Conservation (phyloP, 2,113 vertebrate genomes). For the Oxyura jamaicensis region DNA sequence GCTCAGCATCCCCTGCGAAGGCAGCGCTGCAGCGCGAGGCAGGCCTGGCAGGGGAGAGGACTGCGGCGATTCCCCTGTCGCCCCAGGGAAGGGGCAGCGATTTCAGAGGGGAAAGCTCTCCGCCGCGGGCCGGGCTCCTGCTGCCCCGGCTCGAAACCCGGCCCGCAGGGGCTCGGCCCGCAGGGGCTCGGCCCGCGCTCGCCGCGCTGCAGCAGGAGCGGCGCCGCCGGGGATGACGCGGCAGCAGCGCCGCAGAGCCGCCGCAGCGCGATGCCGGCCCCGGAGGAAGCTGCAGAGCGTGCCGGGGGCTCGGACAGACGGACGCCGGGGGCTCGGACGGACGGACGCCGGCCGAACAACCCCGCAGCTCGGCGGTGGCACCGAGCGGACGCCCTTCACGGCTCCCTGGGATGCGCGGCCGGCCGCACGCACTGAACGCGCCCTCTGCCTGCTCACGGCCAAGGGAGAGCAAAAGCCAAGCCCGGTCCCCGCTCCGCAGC, state of each 20-base stretch:
- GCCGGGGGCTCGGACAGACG: too few species aligned
- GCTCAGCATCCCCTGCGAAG: background rate
- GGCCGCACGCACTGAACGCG: too few species aligned
- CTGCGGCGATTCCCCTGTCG: too few species aligned
- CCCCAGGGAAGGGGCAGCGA: background rate
- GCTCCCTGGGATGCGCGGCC: background rate
- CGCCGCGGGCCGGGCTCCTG: too few species aligned
- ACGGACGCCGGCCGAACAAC: too few species aligned
- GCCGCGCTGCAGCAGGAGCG: background rate
- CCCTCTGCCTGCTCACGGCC: fast-evolving
- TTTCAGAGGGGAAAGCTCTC: fast-evolving
- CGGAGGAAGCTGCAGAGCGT: background rate
- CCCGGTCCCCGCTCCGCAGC: background rate
- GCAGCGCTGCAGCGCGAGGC: background rate
- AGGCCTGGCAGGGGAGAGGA: background rate
- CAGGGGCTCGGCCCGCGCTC: background rate
- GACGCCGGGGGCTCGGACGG: too few species aligned
- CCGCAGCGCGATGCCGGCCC: background rate
- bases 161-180: background rate
- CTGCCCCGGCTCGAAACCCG: background rate
- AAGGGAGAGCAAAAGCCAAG: background rate
- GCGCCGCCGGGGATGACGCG: background rate
- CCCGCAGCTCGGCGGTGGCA: background rate
- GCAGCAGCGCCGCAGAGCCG: background rate
- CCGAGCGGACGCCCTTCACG: fast-evolving